phyloP scores from a whole-genome alignment of 2,888 invertebrate genomes.

The Harpagoxenus sublaevis region DNA sequence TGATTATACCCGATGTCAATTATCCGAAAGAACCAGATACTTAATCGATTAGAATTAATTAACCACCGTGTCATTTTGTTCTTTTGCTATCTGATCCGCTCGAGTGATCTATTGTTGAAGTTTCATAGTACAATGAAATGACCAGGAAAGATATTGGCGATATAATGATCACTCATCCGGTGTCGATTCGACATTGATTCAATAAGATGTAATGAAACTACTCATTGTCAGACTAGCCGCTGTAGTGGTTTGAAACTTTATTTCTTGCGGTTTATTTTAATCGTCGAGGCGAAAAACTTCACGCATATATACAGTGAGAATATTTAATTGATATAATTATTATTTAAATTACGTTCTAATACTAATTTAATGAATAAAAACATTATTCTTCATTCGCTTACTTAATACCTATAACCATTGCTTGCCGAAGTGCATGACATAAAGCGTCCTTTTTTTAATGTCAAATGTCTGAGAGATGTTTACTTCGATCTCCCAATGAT shows the following conservation, averaged over 20 bases:
- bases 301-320: slow-evolving; percentile 14
- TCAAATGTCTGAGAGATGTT: background rate
- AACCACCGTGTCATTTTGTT: slow-evolving; percentile 50
- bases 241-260: slow-evolving; percentile 48
- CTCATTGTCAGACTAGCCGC: background rate
- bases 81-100: slow-evolving; percentile 15
- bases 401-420: background rate
- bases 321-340: slow-evolving; percentile 15
- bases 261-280: slow-evolving; percentile 43
- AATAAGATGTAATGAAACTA: slow-evolving; percentile 40
- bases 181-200: slow-evolving; percentile 31
- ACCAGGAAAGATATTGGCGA: slow-evolving; percentile 28
- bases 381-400: background rate
- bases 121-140: slow-evolving; percentile 47
- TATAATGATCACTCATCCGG: slow-evolving; percentile 38
- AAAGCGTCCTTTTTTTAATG: background rate
- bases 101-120: slow-evolving; percentile 47
- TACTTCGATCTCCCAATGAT: slow-evolving; percentile 1
- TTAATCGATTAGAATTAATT: slow-evolving; percentile 51
- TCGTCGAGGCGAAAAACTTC: background rate
- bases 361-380: background rate
- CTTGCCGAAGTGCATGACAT: background rate
- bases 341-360: slow-evolving; percentile 16
- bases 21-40: slow-evolving; percentile 23
- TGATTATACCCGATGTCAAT: slow-evolving; percentile 31